Conservation (phyloP, 2,888 invertebrate genomes). For the Temnothorax rugatulus region DNA sequence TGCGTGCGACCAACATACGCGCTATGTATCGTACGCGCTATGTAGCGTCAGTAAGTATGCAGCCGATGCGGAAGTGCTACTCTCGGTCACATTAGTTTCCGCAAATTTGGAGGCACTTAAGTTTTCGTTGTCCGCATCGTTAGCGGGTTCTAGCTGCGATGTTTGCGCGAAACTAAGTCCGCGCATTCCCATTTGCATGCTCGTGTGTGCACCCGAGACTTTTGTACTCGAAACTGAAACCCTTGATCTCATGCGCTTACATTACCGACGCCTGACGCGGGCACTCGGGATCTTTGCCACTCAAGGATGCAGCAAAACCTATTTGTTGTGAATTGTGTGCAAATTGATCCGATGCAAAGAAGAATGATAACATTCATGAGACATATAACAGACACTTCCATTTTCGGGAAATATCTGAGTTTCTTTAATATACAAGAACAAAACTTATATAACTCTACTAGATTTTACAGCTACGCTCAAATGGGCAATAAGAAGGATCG, state of each 20-base stretch:
- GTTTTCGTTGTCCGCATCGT: constrained; percentile 50
- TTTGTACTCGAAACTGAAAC: neutral
- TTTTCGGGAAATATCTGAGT: neutral
- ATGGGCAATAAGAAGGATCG: neutral
- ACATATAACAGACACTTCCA: neutral
- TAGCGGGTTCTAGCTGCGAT: neutral
- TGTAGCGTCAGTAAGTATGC: constrained; percentile 59
- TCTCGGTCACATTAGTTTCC: constrained; percentile 55
- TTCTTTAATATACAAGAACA: neutral
- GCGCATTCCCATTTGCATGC: neutral
- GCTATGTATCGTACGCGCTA: constrained; percentile 2
- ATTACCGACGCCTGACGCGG: neutral
- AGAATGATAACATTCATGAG: neutral
- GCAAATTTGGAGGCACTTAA: constrained; percentile 60
- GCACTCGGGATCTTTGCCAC: neutral
- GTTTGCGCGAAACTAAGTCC: constrained; percentile 28
- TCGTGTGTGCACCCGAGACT: constrained; percentile 9
- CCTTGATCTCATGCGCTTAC: neutral
- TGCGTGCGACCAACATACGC: neutral
- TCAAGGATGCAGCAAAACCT: constrained; percentile 4
- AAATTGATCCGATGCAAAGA: neutral
- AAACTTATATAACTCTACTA: neutral
- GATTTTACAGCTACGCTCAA: neutral
- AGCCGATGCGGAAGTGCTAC: constrained; percentile 40
- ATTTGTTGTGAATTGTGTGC: neutral